A percentile compares a stretch with the other conserved stretches of the same genome.
Evolutionary conservation across 2,113 vertebrate genomes (phyloP).

Genomic region (Uria lomvia): DNA sequence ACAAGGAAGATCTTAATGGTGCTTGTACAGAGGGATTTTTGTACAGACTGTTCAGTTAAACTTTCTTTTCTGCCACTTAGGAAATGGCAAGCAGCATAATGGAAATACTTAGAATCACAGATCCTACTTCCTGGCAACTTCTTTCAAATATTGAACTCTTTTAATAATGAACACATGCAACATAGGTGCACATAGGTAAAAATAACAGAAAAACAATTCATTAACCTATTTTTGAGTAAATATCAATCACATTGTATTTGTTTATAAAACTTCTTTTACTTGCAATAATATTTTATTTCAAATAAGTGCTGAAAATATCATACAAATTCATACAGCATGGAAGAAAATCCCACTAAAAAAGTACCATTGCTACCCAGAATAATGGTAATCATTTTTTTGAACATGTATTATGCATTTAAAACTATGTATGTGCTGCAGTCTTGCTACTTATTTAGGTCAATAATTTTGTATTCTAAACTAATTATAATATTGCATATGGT

Average conservation of each 20-base stretch:
- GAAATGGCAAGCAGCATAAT: background rate
- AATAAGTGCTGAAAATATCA: background rate
- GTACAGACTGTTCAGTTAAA: background rate
- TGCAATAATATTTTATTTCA: background rate
- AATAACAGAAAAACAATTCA: background rate
- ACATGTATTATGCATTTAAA: background rate
- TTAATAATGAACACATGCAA: background rate
- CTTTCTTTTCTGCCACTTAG: background rate
- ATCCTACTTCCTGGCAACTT: background rate
- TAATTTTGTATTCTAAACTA: background rate
- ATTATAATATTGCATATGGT: background rate
- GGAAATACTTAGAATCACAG: background rate
- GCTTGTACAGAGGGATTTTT: background rate
- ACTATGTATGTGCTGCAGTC: background rate
- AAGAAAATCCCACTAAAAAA: background rate
- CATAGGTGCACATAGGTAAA: background rate
- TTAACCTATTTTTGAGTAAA: background rate
- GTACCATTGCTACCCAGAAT: background rate
- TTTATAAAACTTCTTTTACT: background rate
- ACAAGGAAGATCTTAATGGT: background rate
- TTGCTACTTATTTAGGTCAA: background rate
- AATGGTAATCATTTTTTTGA: background rate
- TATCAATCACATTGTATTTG: background rate
- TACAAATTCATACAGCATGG: background rate
- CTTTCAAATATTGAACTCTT: background rate